Evolutionary conservation across 2,797 vertebrate species (phyloP), one percentile per base, ranked within the genome.

Genomic region (Iguana delicatissima): DNA sequence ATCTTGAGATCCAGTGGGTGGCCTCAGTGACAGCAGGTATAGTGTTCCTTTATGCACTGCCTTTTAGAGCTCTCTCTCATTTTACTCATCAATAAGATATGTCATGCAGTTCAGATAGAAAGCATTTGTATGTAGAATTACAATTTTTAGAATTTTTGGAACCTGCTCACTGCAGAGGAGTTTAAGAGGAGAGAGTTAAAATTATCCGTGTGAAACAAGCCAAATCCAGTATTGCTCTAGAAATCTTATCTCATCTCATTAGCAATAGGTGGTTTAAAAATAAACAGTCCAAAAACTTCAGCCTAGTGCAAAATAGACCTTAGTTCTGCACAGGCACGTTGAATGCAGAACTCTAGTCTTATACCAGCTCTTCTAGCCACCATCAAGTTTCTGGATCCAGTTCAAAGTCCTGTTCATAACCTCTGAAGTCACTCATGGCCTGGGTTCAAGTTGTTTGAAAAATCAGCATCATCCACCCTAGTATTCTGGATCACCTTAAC

Each of bases 131-230:
- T 9, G 22, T 89, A 69, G 0, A 10, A 2, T 87, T 89, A 55
- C 50, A 52, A 57, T 18, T 79, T 89, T 29, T 80, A 38, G 73
- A 67, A 18, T 7, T 89, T 91, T 69, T 57, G 24, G 2, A 80
- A n/a, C 16, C 80, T 87, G 13, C 35, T 88, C 87, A 35, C 42
- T 89, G 7, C 8, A 73, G 67, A 2, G 35, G 87, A 88, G 55
- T 62, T 46, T 35, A 92, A 90, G n/a, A 79, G 4, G 9, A 88
- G 14, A 86, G 22, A 2, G n/a, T 7, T 35, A 88, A 88, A 91
- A 80, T 10, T 64, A 0, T 32, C 1, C 24, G 12, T 81, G 77
- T 87, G 16, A 69, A 90, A 88, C 35, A 91, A 67, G 24, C 67
- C 35, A 83, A 18, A 32, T 76, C 20, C 80, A 46, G 77, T 89